Base-by-base conservation (phyloP, 2,888 invertebrate species). In the Alentia gelatinosa region DNA sequence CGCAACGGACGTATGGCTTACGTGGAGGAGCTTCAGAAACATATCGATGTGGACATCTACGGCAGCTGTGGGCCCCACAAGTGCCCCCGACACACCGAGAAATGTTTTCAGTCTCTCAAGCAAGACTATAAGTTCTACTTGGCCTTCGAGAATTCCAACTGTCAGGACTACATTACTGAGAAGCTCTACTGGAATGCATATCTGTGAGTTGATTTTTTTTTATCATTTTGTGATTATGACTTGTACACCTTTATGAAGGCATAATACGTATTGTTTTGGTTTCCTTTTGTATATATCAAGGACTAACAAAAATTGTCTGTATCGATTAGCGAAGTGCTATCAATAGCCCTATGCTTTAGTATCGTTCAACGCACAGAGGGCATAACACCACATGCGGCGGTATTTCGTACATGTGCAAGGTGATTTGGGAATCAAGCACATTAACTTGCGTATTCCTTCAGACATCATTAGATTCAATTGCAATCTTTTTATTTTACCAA, bases 1-100 rank as follows among this genome's bases (percentile, higher is more conserved):
- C 97, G 98, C 90, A 99, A 99, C 96, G 98, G 98, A 1, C 97
- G 99, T 23, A 97, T 98, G 92, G 98, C 98, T 93, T 99, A 98
- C 96, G 99, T 98, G 12, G 97, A 94, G 97, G 93, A 98, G 98
- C 93, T 99, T 89, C 97, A 97, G 92, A 98, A 98, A 96, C 97
- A 98, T 96, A 98, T 99, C 93, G 97, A 97, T 92, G 91, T 92
- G 26, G 92, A 92, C 42, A 92, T 92, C 26, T 92, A 91, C 84
- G 92, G 92, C 0, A 7, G 23, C 0, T 99, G 99, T 96, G 98
- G 98, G 35, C 97, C 97, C 30, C 97, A 98, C 93, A 97, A 97
- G 95, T 99, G 99, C 95, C 30, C 74, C 19, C 30, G 91, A 7
- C 26, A 86, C 23, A 30, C 26, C 1, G 39, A 91, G 94, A 97